Conservation (phyloP, 1,140 invertebrate genomes). For the Bombyx mandarina region DNA sequence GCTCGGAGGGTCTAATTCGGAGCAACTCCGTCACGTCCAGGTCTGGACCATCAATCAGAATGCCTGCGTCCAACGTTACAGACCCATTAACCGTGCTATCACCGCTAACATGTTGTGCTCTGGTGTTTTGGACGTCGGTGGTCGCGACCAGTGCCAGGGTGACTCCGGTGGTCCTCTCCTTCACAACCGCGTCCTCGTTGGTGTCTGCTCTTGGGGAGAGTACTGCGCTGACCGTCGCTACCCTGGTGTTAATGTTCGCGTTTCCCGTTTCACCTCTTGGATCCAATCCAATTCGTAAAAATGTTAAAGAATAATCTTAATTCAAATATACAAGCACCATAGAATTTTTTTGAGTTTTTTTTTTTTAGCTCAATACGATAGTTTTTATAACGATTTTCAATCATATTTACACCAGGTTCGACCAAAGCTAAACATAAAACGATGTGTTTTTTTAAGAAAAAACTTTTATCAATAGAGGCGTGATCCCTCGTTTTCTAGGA, state of each 20-base stretch:
- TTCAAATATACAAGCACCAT: too few relatives aligned
- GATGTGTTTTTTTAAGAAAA: too few relatives aligned
- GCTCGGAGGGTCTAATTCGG: conserved; percentile 27
- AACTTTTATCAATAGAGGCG: too few relatives aligned
- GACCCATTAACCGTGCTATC: not conserved
- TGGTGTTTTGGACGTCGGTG: conserved; percentile 21
- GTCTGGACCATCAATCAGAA: conserved; percentile 27
- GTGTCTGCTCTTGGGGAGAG: conserved; percentile 72
- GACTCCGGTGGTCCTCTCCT: conserved; percentile 74
- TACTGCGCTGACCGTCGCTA: conserved; percentile 60
- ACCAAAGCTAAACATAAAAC: too few relatives aligned
- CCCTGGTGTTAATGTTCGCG: conserved; percentile 70
- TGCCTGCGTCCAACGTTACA: conserved; percentile 22
- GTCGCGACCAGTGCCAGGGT: conserved; percentile 74
- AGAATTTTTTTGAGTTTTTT: too few relatives aligned
- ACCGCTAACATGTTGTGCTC: conserved; percentile 17
- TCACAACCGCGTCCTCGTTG: conserved; percentile 62
- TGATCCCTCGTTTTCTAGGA: too few relatives aligned
- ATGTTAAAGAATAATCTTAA: not conserved
- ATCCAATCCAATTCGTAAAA: conserved; percentile 27
- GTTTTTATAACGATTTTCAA: too few relatives aligned
- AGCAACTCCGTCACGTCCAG: conserved; percentile 38
- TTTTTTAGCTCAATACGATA: too few relatives aligned
- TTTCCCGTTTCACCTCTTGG: conserved; percentile 38
- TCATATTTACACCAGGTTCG: too few relatives aligned